A percentile compares a stretch with the other conserved stretches of the same genome.
Evolutionary conservation across 1,140 invertebrate genomes (phyloP).

Genomic region (Carposina sasakii): DNA sequence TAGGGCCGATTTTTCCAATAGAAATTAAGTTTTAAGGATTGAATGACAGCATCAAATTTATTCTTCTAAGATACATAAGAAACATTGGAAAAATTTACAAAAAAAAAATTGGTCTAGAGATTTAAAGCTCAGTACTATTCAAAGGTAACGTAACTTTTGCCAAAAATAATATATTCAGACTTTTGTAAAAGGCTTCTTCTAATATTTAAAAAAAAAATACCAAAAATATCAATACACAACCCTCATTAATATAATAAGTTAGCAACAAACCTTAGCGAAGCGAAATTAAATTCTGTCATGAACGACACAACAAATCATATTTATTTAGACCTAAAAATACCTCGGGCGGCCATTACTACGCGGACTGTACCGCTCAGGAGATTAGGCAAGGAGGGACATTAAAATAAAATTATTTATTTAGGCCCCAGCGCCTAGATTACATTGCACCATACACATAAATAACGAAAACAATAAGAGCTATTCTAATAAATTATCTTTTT

Average conservation of each 20-base stretch:
- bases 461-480: slow-evolving; percentile 72
- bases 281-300: slow-evolving; percentile 69
- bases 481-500: slow-evolving; percentile 73
- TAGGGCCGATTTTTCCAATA: too few relatives aligned
- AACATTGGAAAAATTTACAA: too few relatives aligned
- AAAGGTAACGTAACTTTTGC: too few relatives aligned
- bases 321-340: slow-evolving; percentile 71
- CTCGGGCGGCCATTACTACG: slow-evolving; percentile 64
- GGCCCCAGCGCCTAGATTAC: slow-evolving; percentile 66
- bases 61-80: too few relatives aligned
- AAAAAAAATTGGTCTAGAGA: too few relatives aligned
- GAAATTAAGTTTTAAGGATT: too few relatives aligned
- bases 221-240: too few relatives aligned
- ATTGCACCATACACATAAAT: slow-evolving; percentile 72
- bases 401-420: slow-evolving; percentile 72
- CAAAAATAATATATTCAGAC: too few relatives aligned
- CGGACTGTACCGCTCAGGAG: slow-evolving; percentile 56
- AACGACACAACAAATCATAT: slow-evolving; percentile 68
- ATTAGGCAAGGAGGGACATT: slow-evolving; percentile 71
- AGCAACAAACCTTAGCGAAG: slow-evolving; percentile 33
- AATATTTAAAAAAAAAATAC: too few relatives aligned
- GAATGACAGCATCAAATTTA: too few relatives aligned
- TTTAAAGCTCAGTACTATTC: too few relatives aligned
- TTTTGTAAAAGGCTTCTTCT: too few relatives aligned
- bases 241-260: slow-evolving; percentile 66